Conservation (phyloP, 2,888 invertebrate genomes). For the Athalia circularis region DNA sequence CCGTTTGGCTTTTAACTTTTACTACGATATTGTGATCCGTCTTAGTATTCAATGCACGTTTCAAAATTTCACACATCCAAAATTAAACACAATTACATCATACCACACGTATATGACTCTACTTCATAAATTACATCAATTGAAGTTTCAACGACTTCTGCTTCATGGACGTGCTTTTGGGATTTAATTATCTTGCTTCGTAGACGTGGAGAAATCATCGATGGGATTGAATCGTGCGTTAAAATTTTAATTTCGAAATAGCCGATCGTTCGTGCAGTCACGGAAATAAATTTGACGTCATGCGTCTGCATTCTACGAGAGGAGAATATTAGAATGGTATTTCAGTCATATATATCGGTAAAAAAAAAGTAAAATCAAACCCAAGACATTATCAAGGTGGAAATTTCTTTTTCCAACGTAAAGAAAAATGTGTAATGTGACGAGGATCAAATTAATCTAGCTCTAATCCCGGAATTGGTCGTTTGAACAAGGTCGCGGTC, state of each 20-base stretch:
- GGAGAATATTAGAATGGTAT: constrained; percentile 1
- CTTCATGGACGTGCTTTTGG: neutral
- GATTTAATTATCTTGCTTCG: neutral
- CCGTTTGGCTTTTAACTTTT: constrained; percentile 17
- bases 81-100: constrained; percentile 13
- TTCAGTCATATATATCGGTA: constrained; percentile 2
- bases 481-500: constrained; percentile 74
- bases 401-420: neutral
- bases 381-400: constrained; percentile 33
- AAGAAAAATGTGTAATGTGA: neutral
- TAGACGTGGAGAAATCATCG: neutral
- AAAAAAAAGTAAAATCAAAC: constrained; percentile 9
- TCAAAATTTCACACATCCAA: constrained; percentile 15
- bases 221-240: neutral
- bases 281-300: neutral
- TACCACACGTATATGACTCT: neutral
- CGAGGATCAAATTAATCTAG: neutral
- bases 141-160: neutral
- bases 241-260: constrained; percentile 16
- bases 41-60: constrained; percentile 13
- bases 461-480: constrained; percentile 26
- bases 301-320: constrained; percentile 4
- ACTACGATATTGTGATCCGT: constrained; percentile 13
- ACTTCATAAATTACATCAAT: neutral
- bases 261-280: neutral